phyloP scores from a whole-genome alignment of 2,797 vertebrate genomes.

The Odontamblyopus rebecca region DNA sequence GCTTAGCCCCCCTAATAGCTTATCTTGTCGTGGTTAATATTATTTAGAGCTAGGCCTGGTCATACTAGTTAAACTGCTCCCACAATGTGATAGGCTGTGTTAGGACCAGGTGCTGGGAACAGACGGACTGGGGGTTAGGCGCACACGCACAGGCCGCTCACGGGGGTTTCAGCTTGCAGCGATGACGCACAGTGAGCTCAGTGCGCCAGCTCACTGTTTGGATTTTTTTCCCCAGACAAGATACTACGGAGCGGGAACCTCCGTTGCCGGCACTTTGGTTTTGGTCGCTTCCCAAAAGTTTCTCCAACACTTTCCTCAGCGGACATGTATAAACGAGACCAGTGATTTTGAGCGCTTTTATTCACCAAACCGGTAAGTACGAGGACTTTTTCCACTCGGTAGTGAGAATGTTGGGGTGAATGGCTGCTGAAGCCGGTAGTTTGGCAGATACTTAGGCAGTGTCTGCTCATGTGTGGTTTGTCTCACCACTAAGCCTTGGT shows the following conservation, averaged over 20 bases:
- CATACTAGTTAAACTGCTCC: not conserved
- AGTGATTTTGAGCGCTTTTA: conserved; percentile 51
- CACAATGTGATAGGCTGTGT: not conserved
- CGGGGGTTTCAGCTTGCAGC: conserved; percentile 60
- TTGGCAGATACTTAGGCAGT: conserved; percentile 24
- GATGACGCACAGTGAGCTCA: conserved; percentile 72
- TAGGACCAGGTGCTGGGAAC: not conserved
- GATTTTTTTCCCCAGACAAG: conserved; percentile 32
- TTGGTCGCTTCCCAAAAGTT: conserved; percentile 31
- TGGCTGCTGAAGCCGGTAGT: conserved; percentile 39
- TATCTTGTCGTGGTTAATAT: not conserved
- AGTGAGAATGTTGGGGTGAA: not conserved
- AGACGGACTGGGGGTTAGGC: conserved; percentile 16
- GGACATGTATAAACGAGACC: conserved; percentile 42
- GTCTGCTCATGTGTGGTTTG: conserved; percentile 23
- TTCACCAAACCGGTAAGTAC: conserved; percentile 74
- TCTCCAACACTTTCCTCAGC: conserved; percentile 10
- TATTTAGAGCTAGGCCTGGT: not conserved
- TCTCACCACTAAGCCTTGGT: conserved; percentile 26
- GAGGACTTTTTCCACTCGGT: conserved; percentile 40
- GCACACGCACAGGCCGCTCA: conserved; percentile 10
- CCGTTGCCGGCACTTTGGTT: conserved; percentile 63
- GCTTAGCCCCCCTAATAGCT: too few species aligned
- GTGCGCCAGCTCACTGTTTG: conserved; percentile 47
- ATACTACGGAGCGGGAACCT: conserved; percentile 34